These are phyloP conservation scores for Agrochola circellaris DNA, from an alignment of 2,888 invertebrate genomes.

Conservation along the genomic window DNA sequence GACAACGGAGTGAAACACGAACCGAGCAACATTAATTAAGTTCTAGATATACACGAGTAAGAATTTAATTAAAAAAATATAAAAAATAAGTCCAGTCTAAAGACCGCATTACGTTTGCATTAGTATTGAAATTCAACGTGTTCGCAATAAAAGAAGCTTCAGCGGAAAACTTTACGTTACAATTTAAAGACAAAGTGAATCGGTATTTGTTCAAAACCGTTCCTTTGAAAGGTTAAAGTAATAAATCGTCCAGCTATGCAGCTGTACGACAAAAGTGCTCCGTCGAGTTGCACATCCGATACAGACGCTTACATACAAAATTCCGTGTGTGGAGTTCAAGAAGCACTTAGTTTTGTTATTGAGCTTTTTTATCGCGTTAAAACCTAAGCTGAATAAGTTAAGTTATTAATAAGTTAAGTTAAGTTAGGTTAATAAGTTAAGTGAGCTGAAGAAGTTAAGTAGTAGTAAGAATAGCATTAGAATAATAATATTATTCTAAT, in stretches of 20 bases:
- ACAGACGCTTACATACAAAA: slow-evolving; percentile 20
- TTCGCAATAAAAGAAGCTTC: background rate
- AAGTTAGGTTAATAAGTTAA: no score
- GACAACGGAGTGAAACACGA: slow-evolving; percentile 11
- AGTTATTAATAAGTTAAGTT: no score
- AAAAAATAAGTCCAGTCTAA: slow-evolving; percentile 7
- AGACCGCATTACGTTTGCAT: slow-evolving; percentile 23
- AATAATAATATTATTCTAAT: no score
- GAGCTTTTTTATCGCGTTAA: slow-evolving; percentile 3
- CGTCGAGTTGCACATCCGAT: slow-evolving; percentile 30
- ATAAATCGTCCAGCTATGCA: slow-evolving; percentile 31
- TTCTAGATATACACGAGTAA: slow-evolving; percentile 8
- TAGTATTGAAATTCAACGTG: slow-evolving; percentile 41
- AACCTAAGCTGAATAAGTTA: background rate
- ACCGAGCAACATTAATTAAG: slow-evolving; percentile 45
- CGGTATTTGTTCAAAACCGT: slow-evolving; percentile 23
- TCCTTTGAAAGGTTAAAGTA: slow-evolving; percentile 29
- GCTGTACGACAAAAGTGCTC: slow-evolving; percentile 6
- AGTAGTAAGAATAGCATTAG: background rate
- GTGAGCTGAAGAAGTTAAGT: no score
- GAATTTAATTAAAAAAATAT: slow-evolving; percentile 45
- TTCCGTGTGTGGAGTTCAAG: slow-evolving; percentile 37
- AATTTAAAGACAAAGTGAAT: slow-evolving; percentile 13
- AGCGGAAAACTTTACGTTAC: background rate
- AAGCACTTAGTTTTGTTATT: slow-evolving; percentile 16